Base-by-base conservation (phyloP, 2,113 vertebrate genomes). In the Embiotoca jacksoni region DNA sequence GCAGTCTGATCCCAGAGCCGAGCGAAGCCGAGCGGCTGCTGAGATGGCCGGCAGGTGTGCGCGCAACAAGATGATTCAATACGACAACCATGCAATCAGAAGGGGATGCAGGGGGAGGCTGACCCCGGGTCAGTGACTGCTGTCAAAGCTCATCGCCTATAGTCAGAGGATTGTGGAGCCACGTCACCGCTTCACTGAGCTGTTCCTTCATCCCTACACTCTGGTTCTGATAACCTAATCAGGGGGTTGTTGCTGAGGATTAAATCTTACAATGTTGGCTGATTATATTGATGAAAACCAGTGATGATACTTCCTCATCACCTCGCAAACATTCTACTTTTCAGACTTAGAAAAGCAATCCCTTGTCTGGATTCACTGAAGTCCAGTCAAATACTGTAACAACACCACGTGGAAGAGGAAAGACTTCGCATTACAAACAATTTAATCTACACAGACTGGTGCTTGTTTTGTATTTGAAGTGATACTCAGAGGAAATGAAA, bases 21-120 rank as follows among this genome's bases (percentile, higher is more conserved):
- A 75, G 91, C 75, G 23, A 23, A 23, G 23, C 23, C 8, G 44
- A 59, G 71, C 36, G 52, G 56, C 50, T 30, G 67, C 56, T 23
- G 47, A 78, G 83, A 72, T 54, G 58, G 82, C 62, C 80, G 74
- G 90, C 93, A 94, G 93, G 94, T 95, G 93, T 91, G 90, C 94
- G 84, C 16, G 63, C 82, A 83, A 77, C 66, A 82, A 82, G 78
- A 84, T 92, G 93, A 94, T 95, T 94, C 88, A 83, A 82, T 64
- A 61, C 90, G 93, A 94, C 91, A 91, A 88, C 89, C 77, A 35
- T 89, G 93, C 93, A 95, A 94, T 95, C 94, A 94, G 91, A 84
- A 74, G 75, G 55, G 83, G 83, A 87, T 83, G 79, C 81, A 66
- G 77, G 79, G 72, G 81, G 63, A 80, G 72, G 75, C 72, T 83